These are phyloP conservation scores for Pagetopsis macropterus DNA, from an alignment of 2,797 vertebrate genomes.

Conservation along the genomic window DNA sequence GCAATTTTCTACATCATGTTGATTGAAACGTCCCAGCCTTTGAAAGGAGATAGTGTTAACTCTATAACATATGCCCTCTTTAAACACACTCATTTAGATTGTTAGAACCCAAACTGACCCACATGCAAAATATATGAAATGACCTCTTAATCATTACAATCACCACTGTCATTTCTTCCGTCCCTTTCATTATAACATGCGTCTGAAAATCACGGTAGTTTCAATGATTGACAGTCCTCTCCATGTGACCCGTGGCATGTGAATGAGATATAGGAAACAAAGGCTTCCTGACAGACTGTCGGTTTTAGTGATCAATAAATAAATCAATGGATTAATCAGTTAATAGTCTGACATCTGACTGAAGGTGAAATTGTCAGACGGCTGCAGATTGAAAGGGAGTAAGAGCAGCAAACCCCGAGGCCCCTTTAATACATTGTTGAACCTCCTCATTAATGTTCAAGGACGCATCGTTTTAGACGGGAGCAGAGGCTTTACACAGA, in stretches of 20 bases:
- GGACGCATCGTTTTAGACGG: not conserved
- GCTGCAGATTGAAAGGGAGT: slow-evolving; percentile 1
- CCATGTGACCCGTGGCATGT: not conserved
- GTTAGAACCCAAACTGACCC: not conserved
- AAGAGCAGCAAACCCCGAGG: not conserved
- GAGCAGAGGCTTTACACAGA: not conserved
- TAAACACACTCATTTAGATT: not conserved
- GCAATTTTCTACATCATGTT: not conserved
- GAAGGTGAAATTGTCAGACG: slow-evolving; percentile 35
- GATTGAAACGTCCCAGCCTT: not conserved
- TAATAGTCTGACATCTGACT: slow-evolving; percentile 15
- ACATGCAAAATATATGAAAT: not conserved
- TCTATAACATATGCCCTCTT: not conserved
- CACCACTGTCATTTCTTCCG: not conserved
- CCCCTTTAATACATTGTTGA: not conserved
- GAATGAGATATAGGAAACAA: slow-evolving; percentile 2
- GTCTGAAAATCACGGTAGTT: not conserved
- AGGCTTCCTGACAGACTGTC: slow-evolving; percentile 1
- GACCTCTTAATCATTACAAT: not conserved
- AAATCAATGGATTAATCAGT: slow-evolving; percentile 33
- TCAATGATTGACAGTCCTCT: slow-evolving; percentile 1
- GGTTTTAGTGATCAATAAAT: slow-evolving; percentile 25
- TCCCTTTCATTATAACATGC: no score
- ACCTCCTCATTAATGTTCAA: not conserved
- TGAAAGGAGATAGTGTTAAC: not conserved